phyloP scores from a whole-genome alignment of 2,113 vertebrate genomes.

The Onychorhynchus coronatus region DNA sequence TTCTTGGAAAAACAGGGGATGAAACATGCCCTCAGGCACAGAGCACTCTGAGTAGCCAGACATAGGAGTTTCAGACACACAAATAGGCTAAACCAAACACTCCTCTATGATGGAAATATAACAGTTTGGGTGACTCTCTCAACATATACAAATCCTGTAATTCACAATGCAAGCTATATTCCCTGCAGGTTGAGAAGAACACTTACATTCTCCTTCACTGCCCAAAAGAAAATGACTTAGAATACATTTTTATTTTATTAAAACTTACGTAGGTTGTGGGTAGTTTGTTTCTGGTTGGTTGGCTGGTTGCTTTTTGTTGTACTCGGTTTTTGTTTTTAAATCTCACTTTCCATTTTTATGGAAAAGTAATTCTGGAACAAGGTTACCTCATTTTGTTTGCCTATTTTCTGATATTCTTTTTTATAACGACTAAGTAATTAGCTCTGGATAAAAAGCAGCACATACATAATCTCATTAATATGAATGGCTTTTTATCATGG shows the following conservation, averaged over 20 bases:
- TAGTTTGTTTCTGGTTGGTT: background rate
- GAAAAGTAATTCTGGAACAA: background rate
- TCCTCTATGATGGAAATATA: background rate
- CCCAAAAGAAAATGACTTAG: background rate
- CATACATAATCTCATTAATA: background rate
- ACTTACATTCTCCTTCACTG: accelerated
- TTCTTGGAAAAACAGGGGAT: background rate
- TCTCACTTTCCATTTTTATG: background rate
- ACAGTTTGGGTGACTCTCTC: background rate
- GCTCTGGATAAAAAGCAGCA: background rate
- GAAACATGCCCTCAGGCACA: background rate
- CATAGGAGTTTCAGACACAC: background rate
- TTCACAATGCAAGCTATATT: background rate
- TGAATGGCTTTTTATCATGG: background rate
- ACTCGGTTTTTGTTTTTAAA: background rate
- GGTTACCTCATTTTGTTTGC: background rate
- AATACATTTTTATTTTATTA: background rate
- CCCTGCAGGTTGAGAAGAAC: background rate
- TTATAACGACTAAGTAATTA: background rate
- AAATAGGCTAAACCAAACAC: background rate
- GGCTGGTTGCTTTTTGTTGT: too few relatives aligned
- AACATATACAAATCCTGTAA: background rate
- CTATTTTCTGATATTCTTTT: background rate
- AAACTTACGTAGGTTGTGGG: background rate
- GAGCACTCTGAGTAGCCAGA: background rate